A percentile compares a stretch with the other conserved stretches of the same genome.
phyloP scores from a whole-genome alignment of 2,113 vertebrate genomes.

The Brienomyrus longianalis region DNA sequence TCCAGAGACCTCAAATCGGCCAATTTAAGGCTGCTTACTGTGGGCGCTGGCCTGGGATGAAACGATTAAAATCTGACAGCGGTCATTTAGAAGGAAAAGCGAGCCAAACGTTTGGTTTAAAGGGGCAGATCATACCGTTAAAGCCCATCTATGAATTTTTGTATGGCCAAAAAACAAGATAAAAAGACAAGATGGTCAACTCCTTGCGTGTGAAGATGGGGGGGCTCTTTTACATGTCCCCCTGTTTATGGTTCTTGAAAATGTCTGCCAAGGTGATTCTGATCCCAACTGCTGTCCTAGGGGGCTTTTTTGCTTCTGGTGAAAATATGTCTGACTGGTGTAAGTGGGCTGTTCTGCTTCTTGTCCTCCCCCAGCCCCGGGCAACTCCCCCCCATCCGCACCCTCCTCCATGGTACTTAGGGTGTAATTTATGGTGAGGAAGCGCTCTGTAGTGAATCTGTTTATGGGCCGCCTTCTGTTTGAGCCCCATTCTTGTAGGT shows the following conservation, averaged over 20 bases:
- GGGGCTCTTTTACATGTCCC: neutral
- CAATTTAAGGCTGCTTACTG: neutral
- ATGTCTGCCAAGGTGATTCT: neutral
- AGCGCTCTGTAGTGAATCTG: conserved; percentile 10
- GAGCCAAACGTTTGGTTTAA: neutral
- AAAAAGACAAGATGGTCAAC: neutral
- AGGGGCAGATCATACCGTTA: neutral
- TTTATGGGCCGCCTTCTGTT: conserved; percentile 18
- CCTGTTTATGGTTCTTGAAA: neutral
- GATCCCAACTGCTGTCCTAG: neutral
- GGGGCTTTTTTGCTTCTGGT: neutral
- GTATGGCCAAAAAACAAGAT: neutral
- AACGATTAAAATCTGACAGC: neutral
- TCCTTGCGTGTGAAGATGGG: neutral
- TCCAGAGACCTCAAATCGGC: neutral
- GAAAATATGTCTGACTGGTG: conserved; percentile 9
- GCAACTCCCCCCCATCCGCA: neutral
- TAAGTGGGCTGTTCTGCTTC: neutral
- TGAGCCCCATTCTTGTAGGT: neutral
- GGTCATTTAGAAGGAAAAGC: neutral
- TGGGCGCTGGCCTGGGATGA: neutral
- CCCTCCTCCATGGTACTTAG: neutral
- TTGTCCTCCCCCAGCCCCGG: neutral
- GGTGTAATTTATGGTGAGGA: conserved; percentile 18
- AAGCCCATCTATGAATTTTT: neutral